A percentile compares a stretch with the other conserved stretches of the same genome.
phyloP scores from a whole-genome alignment of 2,113 vertebrate species.

The Malaclemys terrapin region DNA sequence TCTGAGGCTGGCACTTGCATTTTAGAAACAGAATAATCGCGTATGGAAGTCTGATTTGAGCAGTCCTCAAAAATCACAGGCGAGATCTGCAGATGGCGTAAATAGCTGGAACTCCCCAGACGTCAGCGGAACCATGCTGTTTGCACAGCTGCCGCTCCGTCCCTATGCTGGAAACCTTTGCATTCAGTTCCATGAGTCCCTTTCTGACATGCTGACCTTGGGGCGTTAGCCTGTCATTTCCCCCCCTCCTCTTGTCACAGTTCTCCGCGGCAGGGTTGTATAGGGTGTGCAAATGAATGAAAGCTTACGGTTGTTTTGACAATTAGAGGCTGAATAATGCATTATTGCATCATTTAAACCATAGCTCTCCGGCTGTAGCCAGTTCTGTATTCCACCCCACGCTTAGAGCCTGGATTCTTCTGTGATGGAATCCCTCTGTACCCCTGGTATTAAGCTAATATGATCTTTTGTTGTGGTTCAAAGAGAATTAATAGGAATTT shows the following conservation, averaged over 20 bases:
- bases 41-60: background rate
- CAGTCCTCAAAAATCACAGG: background rate
- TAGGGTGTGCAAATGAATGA: background rate
- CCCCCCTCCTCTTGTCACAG: accelerated
- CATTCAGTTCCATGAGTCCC: background rate
- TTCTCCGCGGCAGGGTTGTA: background rate
- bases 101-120: background rate
- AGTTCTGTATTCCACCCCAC: constrained; percentile 14
- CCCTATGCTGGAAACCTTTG: accelerated
- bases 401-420: background rate
- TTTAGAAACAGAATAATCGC: background rate
- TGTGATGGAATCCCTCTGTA: background rate
- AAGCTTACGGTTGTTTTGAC: background rate
- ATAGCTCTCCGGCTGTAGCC: background rate
- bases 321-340: background rate
- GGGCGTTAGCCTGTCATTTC: accelerated
- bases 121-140: background rate
- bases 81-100: background rate
- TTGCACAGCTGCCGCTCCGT: background rate
- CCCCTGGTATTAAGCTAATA: background rate
- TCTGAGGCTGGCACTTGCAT: background rate
- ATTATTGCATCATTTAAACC: background rate
- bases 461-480: background rate
- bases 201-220: background rate
- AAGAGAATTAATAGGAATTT: background rate